Evolutionary conservation across 2,888 invertebrate genomes (phyloP).

Genomic region (Dinocampus coccinellae): DNA sequence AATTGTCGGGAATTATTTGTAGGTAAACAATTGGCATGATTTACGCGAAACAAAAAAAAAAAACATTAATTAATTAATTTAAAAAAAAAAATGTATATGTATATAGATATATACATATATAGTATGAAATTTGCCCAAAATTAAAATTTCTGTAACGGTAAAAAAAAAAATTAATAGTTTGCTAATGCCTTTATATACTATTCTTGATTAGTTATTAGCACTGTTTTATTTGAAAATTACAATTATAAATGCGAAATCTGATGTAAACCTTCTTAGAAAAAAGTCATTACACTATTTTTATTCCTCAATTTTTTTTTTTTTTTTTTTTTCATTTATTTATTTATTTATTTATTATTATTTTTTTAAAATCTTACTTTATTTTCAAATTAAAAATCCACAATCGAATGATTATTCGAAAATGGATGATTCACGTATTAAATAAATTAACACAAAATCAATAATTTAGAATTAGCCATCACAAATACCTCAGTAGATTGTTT

Average conservation of each 20-base stretch:
- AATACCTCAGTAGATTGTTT: constrained; percentile 40
- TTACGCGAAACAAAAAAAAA: constrained; percentile 38
- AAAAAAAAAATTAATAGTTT: constrained; percentile 37
- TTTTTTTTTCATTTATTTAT: constrained; percentile 20
- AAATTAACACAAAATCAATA: constrained; percentile 36
- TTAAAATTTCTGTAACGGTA: constrained; percentile 27
- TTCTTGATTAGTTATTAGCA: constrained; percentile 42
- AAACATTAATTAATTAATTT: constrained; percentile 30
- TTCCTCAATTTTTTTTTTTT: constrained; percentile 29
- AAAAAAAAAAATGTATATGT: constrained; percentile 15
- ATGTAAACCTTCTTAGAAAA: constrained; percentile 64
- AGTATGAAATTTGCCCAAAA: constrained; percentile 10
- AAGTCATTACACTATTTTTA: constrained; percentile 38
- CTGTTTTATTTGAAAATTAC: constrained; percentile 39
- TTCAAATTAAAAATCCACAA: neutral
- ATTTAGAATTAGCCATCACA: constrained; percentile 44
- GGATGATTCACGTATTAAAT: constrained; percentile 39
- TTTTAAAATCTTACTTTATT: neutral
- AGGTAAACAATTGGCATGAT: constrained; percentile 44
- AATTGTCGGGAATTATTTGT: constrained; percentile 30
- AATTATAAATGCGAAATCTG: constrained; percentile 60
- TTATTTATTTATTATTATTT: neutral
- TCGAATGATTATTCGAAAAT: constrained; percentile 26
- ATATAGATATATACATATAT: too few relatives aligned
- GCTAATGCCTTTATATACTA: constrained; percentile 35